Base-by-base conservation (phyloP, 2,888 invertebrate genomes). In the Parelbella ahira region DNA sequence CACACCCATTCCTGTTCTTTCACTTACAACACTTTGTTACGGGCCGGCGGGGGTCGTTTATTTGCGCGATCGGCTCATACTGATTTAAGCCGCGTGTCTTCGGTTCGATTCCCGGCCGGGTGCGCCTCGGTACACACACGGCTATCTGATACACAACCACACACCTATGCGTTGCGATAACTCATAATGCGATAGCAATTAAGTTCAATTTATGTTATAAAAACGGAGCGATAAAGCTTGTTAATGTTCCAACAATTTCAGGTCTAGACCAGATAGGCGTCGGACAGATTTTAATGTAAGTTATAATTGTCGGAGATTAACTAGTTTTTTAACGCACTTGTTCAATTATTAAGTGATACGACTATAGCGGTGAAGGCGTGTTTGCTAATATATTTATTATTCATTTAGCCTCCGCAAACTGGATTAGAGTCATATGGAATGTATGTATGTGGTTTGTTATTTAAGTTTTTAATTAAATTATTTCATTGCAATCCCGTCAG, bases 21-120 rank as follows among this genome's bases (percentile, higher is more conserved):
- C 68, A 68, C 66, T 69, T 68, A 71, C 75, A 75, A 77, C 75
- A 71, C 69, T 78, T 78, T 80, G 77, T 71, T 41, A 41, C 68
- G 68, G 58, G 57, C 51, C 60, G 49, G 25, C 9, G 30, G 30
- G 45, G 37, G 13, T 50, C 50, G 48, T 53, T 50, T 50, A 51
- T 53, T 51, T 50, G 71, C 71, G 75, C 71, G 76, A 76, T 76
- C 74, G 71, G 62, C 61, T 61, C 63, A 69, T 68, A 68, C 74
- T 78, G 79, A 80, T 79, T 80, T 79, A 79, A 74, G 75, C 70
- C 74, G 69, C 71, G 70, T 74, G 78, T 78, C 78, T 74, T 72
- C 67, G 63, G 70, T 75, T 76, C 74, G 74, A 76, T 69, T 71
- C 74, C 65, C 57, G 57, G 58, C 53, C 60, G 57, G 57, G 49